phyloP scores from a whole-genome alignment of 2,113 vertebrate genomes.

The Lasiurus cinereus region DNA sequence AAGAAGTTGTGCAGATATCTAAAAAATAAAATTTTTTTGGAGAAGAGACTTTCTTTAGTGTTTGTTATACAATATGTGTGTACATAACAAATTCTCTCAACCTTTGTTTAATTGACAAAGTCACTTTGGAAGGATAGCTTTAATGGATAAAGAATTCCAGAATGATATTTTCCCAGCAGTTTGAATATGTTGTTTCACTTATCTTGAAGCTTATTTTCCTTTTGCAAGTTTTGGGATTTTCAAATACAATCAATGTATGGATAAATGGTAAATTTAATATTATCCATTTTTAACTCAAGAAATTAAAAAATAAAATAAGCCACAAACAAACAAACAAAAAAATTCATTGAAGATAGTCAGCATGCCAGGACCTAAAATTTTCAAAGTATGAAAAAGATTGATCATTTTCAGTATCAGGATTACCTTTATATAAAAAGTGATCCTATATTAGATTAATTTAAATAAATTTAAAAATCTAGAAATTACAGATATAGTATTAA shows the following conservation, averaged over 20 bases:
- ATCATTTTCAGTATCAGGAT: not conserved
- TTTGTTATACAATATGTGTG: not conserved
- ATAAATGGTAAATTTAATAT: not conserved
- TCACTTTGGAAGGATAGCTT: not conserved
- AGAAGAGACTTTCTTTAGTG: not conserved
- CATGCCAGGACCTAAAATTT: not conserved
- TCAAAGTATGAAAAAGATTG: not conserved
- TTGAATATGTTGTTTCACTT: not conserved
- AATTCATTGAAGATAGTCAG: not conserved
- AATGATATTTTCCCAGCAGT: not conserved
- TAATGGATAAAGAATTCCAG: not conserved
- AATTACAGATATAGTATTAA: not conserved
- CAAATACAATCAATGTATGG: not conserved
- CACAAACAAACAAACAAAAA: no score
- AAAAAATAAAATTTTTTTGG: not conserved
- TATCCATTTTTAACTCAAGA: not conserved
- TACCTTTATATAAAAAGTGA: not conserved
- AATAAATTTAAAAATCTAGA: not conserved
- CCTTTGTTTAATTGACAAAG: not conserved
- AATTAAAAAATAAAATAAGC: not conserved
- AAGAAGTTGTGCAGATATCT: not conserved
- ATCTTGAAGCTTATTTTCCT: not conserved
- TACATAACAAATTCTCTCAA: not conserved
- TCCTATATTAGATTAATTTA: not conserved
- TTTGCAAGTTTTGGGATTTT: not conserved